A percentile compares a stretch with the other conserved stretches of the same genome.
phyloP scores from a whole-genome alignment of 2,797 vertebrate species.

The Knipowitschia caucasica region DNA sequence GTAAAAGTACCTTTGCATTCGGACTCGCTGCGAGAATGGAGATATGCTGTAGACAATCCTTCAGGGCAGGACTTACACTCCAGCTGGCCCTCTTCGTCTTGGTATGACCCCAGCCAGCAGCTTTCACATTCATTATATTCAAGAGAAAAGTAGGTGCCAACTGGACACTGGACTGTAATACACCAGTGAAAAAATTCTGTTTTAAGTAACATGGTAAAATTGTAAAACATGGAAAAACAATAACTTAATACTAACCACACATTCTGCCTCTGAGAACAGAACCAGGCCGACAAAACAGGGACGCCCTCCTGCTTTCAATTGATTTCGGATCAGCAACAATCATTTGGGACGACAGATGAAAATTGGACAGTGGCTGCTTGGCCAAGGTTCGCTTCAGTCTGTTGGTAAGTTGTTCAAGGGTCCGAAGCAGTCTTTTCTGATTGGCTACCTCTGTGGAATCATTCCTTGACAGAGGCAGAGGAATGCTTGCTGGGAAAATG shows the following conservation, averaged over 20 bases:
- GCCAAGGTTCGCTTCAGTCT: slow-evolving; percentile 88
- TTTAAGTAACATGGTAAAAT: background rate
- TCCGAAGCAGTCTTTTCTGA: slow-evolving; percentile 88
- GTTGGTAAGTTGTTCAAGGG: slow-evolving; percentile 90
- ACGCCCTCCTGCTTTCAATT: slow-evolving; percentile 85
- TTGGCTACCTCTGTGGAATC: slow-evolving; percentile 91
- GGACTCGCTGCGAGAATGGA: slow-evolving; percentile 86
- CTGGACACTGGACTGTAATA: slow-evolving; percentile 87
- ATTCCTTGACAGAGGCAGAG: slow-evolving; percentile 89
- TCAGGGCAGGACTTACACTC: slow-evolving; percentile 89
- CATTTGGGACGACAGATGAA: slow-evolving; percentile 88
- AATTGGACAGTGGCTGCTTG: slow-evolving; percentile 88
- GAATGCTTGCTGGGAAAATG: slow-evolving; percentile 91
- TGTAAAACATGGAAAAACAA: background rate
- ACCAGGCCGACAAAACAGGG: slow-evolving; percentile 90
- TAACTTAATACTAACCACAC: slow-evolving; percentile 84
- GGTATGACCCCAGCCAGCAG: slow-evolving; percentile 91
- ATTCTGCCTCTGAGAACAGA: slow-evolving; percentile 91
- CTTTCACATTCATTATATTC: slow-evolving; percentile 89
- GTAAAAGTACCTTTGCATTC: slow-evolving; percentile 88
- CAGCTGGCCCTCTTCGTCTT: slow-evolving; percentile 91
- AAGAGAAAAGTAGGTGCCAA: slow-evolving; percentile 92
- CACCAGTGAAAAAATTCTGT: slow-evolving; percentile 10
- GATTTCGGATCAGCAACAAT: slow-evolving; percentile 91
- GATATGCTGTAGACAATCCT: slow-evolving; percentile 87